Evolutionary conservation across 1,140 invertebrate genomes (phyloP), one percentile per base, ranked within the genome.

Genomic region (Neodiprion lecontei): DNA sequence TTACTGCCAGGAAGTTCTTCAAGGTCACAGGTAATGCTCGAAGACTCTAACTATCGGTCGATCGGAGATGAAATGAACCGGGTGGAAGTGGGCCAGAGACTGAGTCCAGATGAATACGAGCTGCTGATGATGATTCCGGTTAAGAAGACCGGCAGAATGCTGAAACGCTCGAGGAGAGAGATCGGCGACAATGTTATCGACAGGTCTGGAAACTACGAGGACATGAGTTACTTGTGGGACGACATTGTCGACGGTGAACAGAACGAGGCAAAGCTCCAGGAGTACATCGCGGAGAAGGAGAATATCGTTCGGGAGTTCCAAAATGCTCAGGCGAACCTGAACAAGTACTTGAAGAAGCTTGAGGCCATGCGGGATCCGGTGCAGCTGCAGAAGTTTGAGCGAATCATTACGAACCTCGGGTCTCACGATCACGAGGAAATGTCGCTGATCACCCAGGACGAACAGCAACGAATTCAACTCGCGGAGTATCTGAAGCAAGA

Each of bases 61-160:
- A 10, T 11, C 74, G 72, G 28, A 71, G 11, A 21, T 65, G 48
- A 61, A 21, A 74, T 5, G 0, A 49, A 47, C 17, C 48, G 9
- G 48, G 67, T 9, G 48, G 76, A 67, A 72, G 65, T 28, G n/a
- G 67, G 61, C 40, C 73, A 11, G 69, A 75, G 67, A 67, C 12
- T 69, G 50, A 73, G 47, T 70, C 72, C 2, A 70, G 69, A 53
- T 21, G 70, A 75, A n/a, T 75, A 75, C 72, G 74, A 77, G 61
- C 66, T 73, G 67, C 53, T 77, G 53, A 74, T 75, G 72, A 48
- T 77, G 48, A 68, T 75, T 66, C 76, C 76, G 9, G 66, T 75
- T 48, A 74, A 74, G 23, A 53, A 53, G 50, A 21, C 17, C 17
- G 66, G 21, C 49, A 49, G 70, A 10, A 70, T 65, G 23, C 9